Base-by-base conservation (phyloP, 2,888 invertebrate genomes). In the Hydrotaea cyrtoneurina region DNA sequence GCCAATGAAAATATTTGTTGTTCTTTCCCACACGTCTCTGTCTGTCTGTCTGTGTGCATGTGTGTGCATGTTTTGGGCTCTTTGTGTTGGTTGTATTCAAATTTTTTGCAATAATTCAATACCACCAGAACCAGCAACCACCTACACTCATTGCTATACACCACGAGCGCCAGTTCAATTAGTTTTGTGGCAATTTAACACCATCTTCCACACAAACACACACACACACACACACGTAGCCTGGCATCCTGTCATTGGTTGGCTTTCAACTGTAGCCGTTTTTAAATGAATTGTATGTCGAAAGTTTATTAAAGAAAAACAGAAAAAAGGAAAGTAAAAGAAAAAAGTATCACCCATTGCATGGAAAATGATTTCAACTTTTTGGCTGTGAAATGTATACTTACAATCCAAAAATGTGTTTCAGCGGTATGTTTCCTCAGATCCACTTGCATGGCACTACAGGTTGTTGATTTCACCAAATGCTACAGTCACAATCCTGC, bases 331-430 rank as follows among this genome's bases (percentile, higher is more conserved):
- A 7, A 31, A 31, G 31, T 31, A 31, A 2, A 2, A 31, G 31
- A 7, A 2, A 31, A 2, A 2, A 31, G 31, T 7, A 31, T 31
- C 31, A 31, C 7, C 31, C 31, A 31, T 7, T 7, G 31, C 31
- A 2, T 31, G 31, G 31, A 2, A 31, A 31, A 31, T 31, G 31
- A 31, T 31, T 31, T 31, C 31, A 31, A 7, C 31, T 31, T 31
- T 31, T 31, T 31, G 31, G 31, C 31, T 31, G 62, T 62, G 26
- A 66, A 66, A n/a, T 15, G 43, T 10, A 82, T 90, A 92, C 92
- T 92, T 86, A 92, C 92, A 91, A 93, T 91, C 93, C 93, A 93
- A 89, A 92, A 92, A 90, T 93, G 92, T 89, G 92, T 90, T 90
- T 90, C 90, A 88, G 82, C 85, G 76, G 91, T 89, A 87, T 89